Evolutionary conservation across 2,888 invertebrate species (phyloP).

Genomic region (Coenonympha glycerion): DNA sequence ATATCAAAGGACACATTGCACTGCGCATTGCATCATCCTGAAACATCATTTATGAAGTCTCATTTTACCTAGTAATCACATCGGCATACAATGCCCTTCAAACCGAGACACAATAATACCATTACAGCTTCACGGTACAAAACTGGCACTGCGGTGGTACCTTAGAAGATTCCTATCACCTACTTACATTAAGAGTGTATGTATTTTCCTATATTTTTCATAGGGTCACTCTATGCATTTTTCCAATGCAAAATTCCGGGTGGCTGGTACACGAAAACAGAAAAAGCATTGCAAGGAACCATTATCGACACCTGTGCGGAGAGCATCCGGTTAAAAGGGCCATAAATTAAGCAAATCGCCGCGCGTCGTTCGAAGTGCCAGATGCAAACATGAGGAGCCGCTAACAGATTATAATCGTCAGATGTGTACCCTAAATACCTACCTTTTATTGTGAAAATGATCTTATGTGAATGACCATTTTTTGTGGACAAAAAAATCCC

Average conservation of each 20-base stretch:
- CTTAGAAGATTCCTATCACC: too few relatives aligned
- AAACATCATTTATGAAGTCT: too few relatives aligned
- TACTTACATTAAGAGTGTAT: neutral
- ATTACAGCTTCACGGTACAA: too few relatives aligned
- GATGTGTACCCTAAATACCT: neutral
- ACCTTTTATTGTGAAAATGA: too few relatives aligned
- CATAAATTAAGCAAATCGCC: slow-evolving; percentile 31
- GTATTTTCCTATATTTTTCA: neutral
- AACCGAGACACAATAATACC: too few relatives aligned
- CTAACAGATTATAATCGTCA: slow-evolving; percentile 1
- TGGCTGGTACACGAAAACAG: slow-evolving; percentile 9
- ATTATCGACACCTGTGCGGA: slow-evolving; percentile 33
- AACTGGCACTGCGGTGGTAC: too few relatives aligned
- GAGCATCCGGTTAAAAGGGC: slow-evolving; percentile 26
- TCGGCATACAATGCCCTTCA: too few relatives aligned
- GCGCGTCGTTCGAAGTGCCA: slow-evolving; percentile 29
- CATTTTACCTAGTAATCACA: too few relatives aligned
- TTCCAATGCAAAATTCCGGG: neutral
- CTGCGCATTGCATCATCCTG: too few relatives aligned
- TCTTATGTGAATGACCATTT: too few relatives aligned
- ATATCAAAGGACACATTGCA: too few relatives aligned
- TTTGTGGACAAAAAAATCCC: too few relatives aligned
- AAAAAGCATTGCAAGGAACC: slow-evolving; percentile 25
- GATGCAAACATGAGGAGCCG: slow-evolving; percentile 15
- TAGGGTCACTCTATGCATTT: neutral